A percentile compares a stretch with the other conserved stretches of the same genome.
phyloP scores from a whole-genome alignment of 2,797 vertebrate species.

The Alcedo quadribrachys region DNA sequence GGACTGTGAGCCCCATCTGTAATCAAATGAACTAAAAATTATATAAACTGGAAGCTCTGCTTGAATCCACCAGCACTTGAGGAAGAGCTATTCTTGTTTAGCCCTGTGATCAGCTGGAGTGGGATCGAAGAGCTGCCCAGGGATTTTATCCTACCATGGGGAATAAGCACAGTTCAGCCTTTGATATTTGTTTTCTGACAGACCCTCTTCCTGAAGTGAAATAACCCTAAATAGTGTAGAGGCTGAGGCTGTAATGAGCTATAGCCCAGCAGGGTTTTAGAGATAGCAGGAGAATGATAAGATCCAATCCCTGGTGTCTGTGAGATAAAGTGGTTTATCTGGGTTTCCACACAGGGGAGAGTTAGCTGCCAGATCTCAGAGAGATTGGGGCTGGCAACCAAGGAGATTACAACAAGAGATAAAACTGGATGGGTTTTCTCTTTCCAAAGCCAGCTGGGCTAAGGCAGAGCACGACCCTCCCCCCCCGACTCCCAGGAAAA shows the following conservation, averaged over 20 bases:
- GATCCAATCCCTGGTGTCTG: slow-evolving; percentile 1
- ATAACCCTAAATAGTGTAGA: neutral
- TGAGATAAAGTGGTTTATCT: slow-evolving; percentile 19
- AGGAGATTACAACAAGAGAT: neutral
- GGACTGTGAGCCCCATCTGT: neutral
- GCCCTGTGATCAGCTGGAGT: neutral
- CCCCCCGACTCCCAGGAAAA: neutral
- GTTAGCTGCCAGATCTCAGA: neutral
- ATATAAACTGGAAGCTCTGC: neutral
- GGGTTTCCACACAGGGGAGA: slow-evolving; percentile 10
- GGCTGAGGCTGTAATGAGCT: slow-evolving; percentile 5
- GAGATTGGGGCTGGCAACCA: neutral
- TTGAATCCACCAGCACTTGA: neutral
- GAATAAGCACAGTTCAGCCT: neutral
- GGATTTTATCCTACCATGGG: neutral
- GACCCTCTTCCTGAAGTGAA: neutral
- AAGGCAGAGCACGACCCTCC: neutral
- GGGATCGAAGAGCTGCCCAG: neutral
- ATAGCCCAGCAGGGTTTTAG: neutral
- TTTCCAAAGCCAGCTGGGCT: neutral
- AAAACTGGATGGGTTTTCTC: neutral
- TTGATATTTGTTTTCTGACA: slow-evolving; percentile 10
- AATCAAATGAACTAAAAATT: neutral
- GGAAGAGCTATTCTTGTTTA: neutral
- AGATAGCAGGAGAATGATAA: neutral